Conservation (phyloP, 2,888 invertebrate genomes). For the Euproctis similis region DNA sequence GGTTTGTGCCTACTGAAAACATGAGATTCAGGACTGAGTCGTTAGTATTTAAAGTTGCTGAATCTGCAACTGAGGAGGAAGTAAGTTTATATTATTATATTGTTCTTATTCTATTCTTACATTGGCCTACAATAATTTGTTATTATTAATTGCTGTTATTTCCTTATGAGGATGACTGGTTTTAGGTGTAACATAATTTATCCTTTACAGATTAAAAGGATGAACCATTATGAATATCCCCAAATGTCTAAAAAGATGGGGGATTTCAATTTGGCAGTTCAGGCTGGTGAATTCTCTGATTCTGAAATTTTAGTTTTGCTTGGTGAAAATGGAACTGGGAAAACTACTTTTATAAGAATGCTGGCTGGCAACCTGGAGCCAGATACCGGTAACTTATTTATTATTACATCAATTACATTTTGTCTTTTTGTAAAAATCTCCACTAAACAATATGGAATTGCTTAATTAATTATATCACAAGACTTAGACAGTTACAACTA, state of each 20-base stretch:
- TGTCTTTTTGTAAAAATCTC: no score
- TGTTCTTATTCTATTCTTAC: no score
- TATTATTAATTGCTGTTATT: neutral
- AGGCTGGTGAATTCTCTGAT: slow-evolving; percentile 96
- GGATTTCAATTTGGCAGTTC: slow-evolving; percentile 85
- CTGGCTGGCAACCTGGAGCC: slow-evolving; percentile 96
- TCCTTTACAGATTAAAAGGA: slow-evolving; percentile 82
- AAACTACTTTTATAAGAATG: slow-evolving; percentile 99
- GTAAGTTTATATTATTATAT: slow-evolving; percentile 37
- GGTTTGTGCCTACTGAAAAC: slow-evolving; percentile 99
- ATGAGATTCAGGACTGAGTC: slow-evolving; percentile 98
- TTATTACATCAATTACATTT: no score
- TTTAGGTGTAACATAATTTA: slow-evolving; percentile 3
- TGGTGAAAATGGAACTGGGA: slow-evolving; percentile 99
- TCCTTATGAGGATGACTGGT: neutral
- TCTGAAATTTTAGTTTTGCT: slow-evolving; percentile 98
- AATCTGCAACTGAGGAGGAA: slow-evolving; percentile 98
- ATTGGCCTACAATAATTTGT: neutral
- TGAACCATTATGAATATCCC: slow-evolving; percentile 98
- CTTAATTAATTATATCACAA: no score
- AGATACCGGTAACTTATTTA: slow-evolving; percentile 84
- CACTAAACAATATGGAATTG: no score
- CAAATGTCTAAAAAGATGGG: slow-evolving; percentile 91
- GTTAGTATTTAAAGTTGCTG: slow-evolving; percentile 97
- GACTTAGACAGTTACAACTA: no score